Evolutionary conservation across 2,888 invertebrate genomes (phyloP).

Genomic region (Ormyrus pomaceus): DNA sequence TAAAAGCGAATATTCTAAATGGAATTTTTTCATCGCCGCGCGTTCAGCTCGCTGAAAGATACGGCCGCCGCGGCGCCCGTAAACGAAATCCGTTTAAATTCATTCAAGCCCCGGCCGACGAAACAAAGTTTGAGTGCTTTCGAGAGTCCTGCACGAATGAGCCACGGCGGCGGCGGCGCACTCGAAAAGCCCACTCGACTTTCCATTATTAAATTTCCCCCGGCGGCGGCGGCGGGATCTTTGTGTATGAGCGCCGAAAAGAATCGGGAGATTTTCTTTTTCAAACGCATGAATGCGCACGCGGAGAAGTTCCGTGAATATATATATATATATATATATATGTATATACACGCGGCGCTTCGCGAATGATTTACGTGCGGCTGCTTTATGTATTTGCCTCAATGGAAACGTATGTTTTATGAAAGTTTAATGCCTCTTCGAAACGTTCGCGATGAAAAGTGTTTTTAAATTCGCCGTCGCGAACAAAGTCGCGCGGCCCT

Average conservation of each 20-base stretch:
- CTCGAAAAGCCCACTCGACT: slow-evolving; percentile 49
- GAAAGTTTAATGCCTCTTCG: too few relatives aligned
- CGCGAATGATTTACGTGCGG: too few relatives aligned
- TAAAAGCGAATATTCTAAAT: background rate
- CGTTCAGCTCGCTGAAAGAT: too few relatives aligned
- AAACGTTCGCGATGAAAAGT: too few relatives aligned
- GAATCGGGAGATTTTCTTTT: slow-evolving; percentile 19
- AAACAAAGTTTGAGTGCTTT: slow-evolving; percentile 49
- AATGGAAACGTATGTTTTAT: too few relatives aligned
- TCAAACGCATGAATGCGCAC: slow-evolving; percentile 5
- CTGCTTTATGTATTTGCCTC: too few relatives aligned
- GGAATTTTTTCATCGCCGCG: slow-evolving; percentile 8
- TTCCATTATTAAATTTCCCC: slow-evolving; percentile 54
- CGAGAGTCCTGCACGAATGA: slow-evolving; percentile 33
- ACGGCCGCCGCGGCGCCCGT: background rate
- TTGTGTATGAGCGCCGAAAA: background rate
- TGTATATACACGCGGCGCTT: too few relatives aligned
- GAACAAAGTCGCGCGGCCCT: too few relatives aligned
- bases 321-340: background rate
- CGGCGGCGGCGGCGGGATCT: background rate
- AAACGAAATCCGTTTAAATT: slow-evolving; percentile 46
- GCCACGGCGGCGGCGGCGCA: background rate
- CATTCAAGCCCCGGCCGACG: slow-evolving; percentile 23
- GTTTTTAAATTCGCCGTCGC: too few relatives aligned
- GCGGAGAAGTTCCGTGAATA: background rate